phyloP scores from a whole-genome alignment of 1,140 invertebrate genomes.

The Catajapyx aquilonaris region DNA sequence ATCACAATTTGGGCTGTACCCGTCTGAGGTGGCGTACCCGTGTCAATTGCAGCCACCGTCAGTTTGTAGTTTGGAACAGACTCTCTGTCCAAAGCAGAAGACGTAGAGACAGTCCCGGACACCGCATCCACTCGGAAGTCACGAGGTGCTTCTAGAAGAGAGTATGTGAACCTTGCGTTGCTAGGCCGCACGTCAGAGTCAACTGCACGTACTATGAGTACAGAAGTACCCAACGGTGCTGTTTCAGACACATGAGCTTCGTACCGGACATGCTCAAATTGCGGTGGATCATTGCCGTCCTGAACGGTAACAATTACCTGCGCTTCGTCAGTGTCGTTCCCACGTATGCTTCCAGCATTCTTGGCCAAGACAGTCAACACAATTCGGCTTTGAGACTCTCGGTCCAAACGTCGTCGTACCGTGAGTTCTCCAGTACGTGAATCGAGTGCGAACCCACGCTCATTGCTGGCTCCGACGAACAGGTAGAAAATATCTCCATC shows the following conservation, averaged over 20 bases:
- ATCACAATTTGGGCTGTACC: constrained; percentile 64
- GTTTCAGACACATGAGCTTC: constrained; percentile 57
- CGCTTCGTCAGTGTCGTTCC: constrained; percentile 87
- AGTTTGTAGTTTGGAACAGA: constrained; percentile 48
- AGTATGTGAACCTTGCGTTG: constrained; percentile 82
- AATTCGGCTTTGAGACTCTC: constrained; percentile 76
- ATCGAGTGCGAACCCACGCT: constrained; percentile 73
- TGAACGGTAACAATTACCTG: constrained; percentile 81
- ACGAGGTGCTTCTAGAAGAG: constrained; percentile 63
- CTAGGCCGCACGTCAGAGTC: constrained; percentile 79
- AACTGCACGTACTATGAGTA: constrained; percentile 58
- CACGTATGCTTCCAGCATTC: constrained; percentile 74
- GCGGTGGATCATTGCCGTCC: constrained; percentile 88
- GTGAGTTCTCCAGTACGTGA: constrained; percentile 61
- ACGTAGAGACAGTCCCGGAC: constrained; percentile 58
- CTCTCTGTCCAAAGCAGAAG: constrained; percentile 59
- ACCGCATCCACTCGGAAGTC: constrained; percentile 78
- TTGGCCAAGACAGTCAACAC: constrained; percentile 83
- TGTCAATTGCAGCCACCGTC: constrained; percentile 76
- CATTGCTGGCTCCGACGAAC: constrained; percentile 80
- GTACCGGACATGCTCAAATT: constrained; percentile 58
- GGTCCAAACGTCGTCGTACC: constrained; percentile 59
- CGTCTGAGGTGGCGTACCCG: constrained; percentile 63
- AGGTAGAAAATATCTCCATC: constrained; percentile 83
- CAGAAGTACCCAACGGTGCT: constrained; percentile 40